These are phyloP conservation scores for Phrynocephalus vlangalii DNA, from an alignment of 2,797 vertebrate species.

Conservation along the genomic window DNA sequence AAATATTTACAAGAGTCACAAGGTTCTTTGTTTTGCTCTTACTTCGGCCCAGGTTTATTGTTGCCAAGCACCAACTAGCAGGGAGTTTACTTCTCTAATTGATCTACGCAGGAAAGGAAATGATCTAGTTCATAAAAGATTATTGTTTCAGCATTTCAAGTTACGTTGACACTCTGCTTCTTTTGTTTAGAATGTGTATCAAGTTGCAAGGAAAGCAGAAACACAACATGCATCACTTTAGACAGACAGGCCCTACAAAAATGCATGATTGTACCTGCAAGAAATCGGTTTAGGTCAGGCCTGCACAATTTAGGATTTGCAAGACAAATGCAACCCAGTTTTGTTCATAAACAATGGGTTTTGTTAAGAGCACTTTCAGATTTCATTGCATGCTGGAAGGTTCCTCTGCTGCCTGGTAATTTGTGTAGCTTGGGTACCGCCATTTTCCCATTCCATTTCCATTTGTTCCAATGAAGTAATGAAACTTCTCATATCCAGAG, in stretches of 20 bases:
- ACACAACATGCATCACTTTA: not conserved
- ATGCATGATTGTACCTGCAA: not conserved
- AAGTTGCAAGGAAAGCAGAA: not conserved
- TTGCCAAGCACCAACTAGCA: slow-evolving; percentile 25
- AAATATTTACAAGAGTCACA: slow-evolving; percentile 47
- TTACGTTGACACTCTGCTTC: not conserved
- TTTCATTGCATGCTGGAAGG: no score
- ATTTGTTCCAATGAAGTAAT: not conserved
- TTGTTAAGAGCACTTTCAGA: not conserved
- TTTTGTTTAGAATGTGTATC: not conserved
- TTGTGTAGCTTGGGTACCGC: no score
- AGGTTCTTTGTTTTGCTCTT: slow-evolving; percentile 43
- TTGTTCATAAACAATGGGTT: not conserved
- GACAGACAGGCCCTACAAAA: not conserved
- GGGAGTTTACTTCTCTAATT: slow-evolving; percentile 28
- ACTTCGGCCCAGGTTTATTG: slow-evolving; percentile 36
- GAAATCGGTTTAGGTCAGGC: not conserved
- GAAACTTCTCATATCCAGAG: not conserved
- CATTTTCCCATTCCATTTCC: not conserved
- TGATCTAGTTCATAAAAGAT: slow-evolving; percentile 1
- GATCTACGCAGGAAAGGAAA: slow-evolving; percentile 23
- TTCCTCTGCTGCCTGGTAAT: not conserved
- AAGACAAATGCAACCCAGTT: not conserved
- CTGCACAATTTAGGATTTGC: not conserved
- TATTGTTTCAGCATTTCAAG: not conserved